phyloP scores from a whole-genome alignment of 1,140 invertebrate species.

The Vanessa tameamea region DNA sequence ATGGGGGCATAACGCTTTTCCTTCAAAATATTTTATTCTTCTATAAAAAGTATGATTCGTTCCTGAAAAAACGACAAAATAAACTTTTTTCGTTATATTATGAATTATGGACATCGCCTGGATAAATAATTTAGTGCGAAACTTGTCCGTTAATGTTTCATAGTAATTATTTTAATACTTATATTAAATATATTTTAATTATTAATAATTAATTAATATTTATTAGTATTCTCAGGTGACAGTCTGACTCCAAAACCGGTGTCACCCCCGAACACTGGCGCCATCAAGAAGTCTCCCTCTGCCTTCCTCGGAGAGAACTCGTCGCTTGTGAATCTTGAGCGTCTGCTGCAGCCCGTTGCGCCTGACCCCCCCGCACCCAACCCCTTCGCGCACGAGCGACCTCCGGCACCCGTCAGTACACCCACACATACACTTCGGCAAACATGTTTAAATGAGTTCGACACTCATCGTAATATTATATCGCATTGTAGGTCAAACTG shows the following conservation, averaged over 20 bases:
- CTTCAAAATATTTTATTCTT: no score
- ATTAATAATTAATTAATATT: no score
- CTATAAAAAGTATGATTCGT: no score
- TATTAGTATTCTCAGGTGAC: constrained; percentile 45
- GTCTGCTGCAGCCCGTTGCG: constrained; percentile 88
- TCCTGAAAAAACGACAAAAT: no score
- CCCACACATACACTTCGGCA: neutral
- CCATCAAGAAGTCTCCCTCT: constrained; percentile 92
- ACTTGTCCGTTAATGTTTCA: no score
- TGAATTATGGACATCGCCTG: no score
- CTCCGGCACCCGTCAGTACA: constrained; percentile 1
- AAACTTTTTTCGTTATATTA: no score
- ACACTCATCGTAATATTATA: neutral
- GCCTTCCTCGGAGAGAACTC: constrained; percentile 97
- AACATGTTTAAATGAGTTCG: no score
- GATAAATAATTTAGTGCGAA: no score
- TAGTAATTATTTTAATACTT: no score
- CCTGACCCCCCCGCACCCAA: constrained; percentile 62
- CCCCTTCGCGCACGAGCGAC: constrained; percentile 74
- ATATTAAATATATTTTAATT: no score
- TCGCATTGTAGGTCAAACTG: constrained; percentile 56
- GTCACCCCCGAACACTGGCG: constrained; percentile 68
- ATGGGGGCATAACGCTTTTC: no score
- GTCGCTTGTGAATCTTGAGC: constrained; percentile 96
- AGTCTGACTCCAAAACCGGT: constrained; percentile 40